Base-by-base conservation (phyloP, 2,113 vertebrate genomes). In the Misgurnus anguillicaudatus region DNA sequence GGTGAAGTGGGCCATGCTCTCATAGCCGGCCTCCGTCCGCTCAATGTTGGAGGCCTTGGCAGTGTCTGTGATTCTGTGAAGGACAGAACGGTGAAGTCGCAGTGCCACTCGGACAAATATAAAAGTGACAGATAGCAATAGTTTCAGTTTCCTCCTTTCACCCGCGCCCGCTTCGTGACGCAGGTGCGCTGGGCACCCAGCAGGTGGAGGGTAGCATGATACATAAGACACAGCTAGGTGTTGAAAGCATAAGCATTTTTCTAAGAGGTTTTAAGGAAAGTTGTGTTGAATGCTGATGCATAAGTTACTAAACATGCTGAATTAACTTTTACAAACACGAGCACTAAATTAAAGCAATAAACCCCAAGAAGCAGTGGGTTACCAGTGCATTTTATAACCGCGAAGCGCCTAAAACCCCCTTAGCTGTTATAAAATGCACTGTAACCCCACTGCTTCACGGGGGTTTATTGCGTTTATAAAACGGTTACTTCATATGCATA, bases 1-100 rank as follows among this genome's bases (percentile, higher is more conserved):
- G 10, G 82, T 82, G 67, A 97, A 95, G 51, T 94, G 94, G 75
- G 93, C 94, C 96, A 97, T 94, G 58, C 89, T 94, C 84, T 97
- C 95, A 0, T 92, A 96, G 61, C 94, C 92, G 0, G 92, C 90
- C 73, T 96, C 94, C 0, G 91, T 92, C 47, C 89, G 92, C 75
- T 93, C 92, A 5, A 90, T 80, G 82, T 92, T 82, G 0, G 93
- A 92, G n/a, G 92, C 89, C 72, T 94, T 92, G 48, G 93, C 90
- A 85, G 92, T 92, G 0, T 87, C 88, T 0, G 89, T 91, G 90
- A 97, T 95, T 86, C 96, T 97, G 67, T 67, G 38, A 63, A 78
- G 80, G 70, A 69, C 80, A 82, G 21, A 80, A 42, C 4, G 11
- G 39, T 53, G 51, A 62, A 82, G 41, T 64, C 24, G 31, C 5